phyloP scores from a whole-genome alignment of 2,888 invertebrate species.

The Isoperla grammatica region DNA sequence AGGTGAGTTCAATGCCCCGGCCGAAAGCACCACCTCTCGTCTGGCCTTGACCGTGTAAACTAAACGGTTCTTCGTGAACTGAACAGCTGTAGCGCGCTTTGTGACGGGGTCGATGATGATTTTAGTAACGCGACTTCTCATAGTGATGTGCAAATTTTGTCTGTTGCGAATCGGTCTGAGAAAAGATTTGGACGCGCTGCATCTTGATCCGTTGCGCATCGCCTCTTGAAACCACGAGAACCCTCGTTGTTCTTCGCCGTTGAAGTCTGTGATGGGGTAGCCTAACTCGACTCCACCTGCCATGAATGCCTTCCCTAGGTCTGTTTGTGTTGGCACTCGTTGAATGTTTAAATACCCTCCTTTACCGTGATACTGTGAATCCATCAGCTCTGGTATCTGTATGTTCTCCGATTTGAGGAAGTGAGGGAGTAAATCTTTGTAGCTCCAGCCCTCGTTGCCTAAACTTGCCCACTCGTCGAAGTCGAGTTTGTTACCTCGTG shows the following conservation, averaged over 20 bases:
- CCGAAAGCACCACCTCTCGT: constrained; percentile 49
- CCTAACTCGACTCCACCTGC: constrained; percentile 56
- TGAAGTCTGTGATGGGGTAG: constrained; percentile 40
- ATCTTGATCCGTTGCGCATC: constrained; percentile 73
- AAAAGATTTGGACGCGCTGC: constrained; percentile 85
- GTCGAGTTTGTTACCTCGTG: constrained; percentile 73
- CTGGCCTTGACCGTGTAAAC: constrained; percentile 39
- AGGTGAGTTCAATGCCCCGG: constrained; percentile 53
- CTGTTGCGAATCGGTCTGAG: constrained; percentile 72
- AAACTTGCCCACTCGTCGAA: constrained; percentile 72
- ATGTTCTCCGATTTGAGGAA: constrained; percentile 74
- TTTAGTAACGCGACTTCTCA: constrained; percentile 55
- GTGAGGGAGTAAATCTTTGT: constrained; percentile 63
- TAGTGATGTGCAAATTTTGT: constrained; percentile 62
- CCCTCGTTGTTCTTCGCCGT: constrained; percentile 41
- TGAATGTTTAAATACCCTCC: constrained; percentile 54
- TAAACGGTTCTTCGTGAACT: constrained; percentile 52
- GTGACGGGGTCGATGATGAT: constrained; percentile 57
- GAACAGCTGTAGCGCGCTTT: constrained; percentile 62
- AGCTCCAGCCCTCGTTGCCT: constrained; percentile 79
- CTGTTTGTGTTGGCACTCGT: constrained; percentile 49
- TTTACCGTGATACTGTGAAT: constrained; percentile 48
- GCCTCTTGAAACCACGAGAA: constrained; percentile 60
- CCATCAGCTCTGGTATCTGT: constrained; percentile 46
- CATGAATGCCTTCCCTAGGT: constrained; percentile 56